Base-by-base conservation (phyloP, 30 jellyfish, hydroid and myxozoan species). In the Aurelia sp. region DNA sequence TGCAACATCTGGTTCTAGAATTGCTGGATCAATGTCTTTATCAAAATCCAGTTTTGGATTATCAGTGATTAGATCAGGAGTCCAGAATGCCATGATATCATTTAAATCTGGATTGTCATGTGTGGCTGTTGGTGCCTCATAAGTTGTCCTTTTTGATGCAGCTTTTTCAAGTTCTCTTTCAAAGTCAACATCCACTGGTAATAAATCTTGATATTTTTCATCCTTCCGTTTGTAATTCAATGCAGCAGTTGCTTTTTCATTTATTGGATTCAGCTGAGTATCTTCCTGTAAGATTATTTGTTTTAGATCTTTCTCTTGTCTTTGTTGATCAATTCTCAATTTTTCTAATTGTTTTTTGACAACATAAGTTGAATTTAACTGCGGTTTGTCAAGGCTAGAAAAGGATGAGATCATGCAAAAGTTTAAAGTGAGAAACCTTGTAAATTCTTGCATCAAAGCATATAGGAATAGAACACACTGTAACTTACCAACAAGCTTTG, bases 351-450 rank as follows among this genome's bases (percentile, higher is more conserved):
- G 91, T 48, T 63, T 80, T 53, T 80, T 18, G 18, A 89, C 50
- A 20, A 80, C 86, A 53, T 60, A 74, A 57, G 92, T 80, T 61
- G 97, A 89, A 90, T 89, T 89, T 65, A 89, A 11, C 72, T 62
- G 88, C 3, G 97, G 97, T 17, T 89, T 69, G 11, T 53, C 81
- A 55, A 89, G 88, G 70, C 97, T 89, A 58, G 4, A 71, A 59
- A 1, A 68, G 68, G 66, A 44, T 9, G 9, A 44, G 55, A 44
- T 7, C 7, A 16, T 44, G 15, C 55, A 5, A 6, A 44, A 44
- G 3, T 44, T 44, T 38, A 38, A 7, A 38, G 9, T 6, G 3
- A 38, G 0, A 38, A 38, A 6, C 48, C 48, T 38, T 38, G 48
- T 38, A 38, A 38, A 38, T 38, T 38, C 50, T 38, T 0, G 50